Base-by-base conservation (phyloP, 1,140 invertebrate genomes). In the Apocrypta bakeri region DNA sequence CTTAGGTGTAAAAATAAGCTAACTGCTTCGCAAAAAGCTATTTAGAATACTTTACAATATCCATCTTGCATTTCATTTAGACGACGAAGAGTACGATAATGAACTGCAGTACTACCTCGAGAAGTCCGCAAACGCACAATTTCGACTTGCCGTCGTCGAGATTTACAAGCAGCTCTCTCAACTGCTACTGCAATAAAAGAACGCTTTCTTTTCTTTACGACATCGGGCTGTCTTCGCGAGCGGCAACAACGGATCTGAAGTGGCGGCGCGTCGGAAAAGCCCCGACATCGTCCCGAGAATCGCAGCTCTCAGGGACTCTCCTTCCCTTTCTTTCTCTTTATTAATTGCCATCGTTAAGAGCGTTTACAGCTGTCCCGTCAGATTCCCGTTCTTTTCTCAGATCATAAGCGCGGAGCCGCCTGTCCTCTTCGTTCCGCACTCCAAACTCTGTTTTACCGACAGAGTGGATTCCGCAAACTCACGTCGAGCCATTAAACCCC, bases 321-420 rank as follows among this genome's bases (percentile, higher is more conserved):
- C 9, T 66, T 24, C 42, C 1, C 64, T 69, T 24, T 11, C 40
- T 27, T 25, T 14, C 27, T 72, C 78, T 17, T 79, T 61, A 81
- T 81, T 73, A 81, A 81, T 81, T 81, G 56, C 48, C 69, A 33
- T 42, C 69, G 37, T 81, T 73, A 81, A 73, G 48, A 73, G 56
- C 14, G 31, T 74, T 81, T 81, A 73, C 61, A 81, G 79, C 69
- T 64, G 79, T 81, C 56, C 33, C n/a, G 33, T 0, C 17, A 24
- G 27, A 29, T 79, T 79, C 40, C 68, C 76, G 76, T 48, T 79
- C 33, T 27, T 77, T 31, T 66, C 61, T 8, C 25, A 33, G 48
- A 33, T 11, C n/a, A n/a, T 56, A 56, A 56, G 48, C 17, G 48
- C 48, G 48, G 8, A 11, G 42, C 40, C 40, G 1, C 48, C 24